Conservation (phyloP, 2,888 invertebrate genomes). For the Glaucopsyche alexis region DNA sequence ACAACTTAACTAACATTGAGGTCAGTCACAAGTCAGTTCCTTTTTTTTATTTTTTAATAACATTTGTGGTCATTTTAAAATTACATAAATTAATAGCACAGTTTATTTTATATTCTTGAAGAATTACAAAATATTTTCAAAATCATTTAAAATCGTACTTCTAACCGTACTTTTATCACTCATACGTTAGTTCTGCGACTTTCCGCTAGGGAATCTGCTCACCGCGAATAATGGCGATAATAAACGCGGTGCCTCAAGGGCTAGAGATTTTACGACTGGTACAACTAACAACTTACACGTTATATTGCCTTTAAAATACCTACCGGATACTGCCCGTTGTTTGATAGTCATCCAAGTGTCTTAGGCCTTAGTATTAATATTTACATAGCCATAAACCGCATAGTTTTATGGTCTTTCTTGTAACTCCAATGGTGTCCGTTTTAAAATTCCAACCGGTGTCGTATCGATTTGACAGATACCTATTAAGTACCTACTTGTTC, state of each 20-base stretch:
- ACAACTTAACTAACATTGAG: too few species aligned
- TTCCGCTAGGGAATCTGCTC: too few species aligned
- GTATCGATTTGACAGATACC: constrained; percentile 13
- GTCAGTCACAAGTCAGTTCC: too few species aligned
- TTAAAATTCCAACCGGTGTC: constrained; percentile 12
- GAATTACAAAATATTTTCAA: too few species aligned
- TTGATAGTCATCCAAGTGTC: constrained; percentile 17
- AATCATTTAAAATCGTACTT: too few species aligned
- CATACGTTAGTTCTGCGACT: too few species aligned
- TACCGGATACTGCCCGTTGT: constrained; percentile 13
- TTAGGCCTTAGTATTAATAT: constrained; percentile 16
- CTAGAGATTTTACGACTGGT: background rate
- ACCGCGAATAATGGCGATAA: background rate
- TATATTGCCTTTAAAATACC: constrained; percentile 15
- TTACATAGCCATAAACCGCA: constrained; percentile 3
- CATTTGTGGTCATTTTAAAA: too few species aligned
- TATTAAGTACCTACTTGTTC: background rate
- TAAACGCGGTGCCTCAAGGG: background rate
- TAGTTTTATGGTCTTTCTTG: constrained; percentile 23
- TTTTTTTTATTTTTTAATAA: too few species aligned
- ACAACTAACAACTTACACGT: background rate
- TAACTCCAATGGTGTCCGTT: constrained; percentile 9
- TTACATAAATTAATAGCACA: too few species aligned
- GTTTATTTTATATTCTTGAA: too few species aligned
- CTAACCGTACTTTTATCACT: too few species aligned